These are phyloP conservation scores for Hyperoodon ampullatus DNA, from an alignment of 2,113 vertebrate genomes.

Conservation along the genomic window DNA sequence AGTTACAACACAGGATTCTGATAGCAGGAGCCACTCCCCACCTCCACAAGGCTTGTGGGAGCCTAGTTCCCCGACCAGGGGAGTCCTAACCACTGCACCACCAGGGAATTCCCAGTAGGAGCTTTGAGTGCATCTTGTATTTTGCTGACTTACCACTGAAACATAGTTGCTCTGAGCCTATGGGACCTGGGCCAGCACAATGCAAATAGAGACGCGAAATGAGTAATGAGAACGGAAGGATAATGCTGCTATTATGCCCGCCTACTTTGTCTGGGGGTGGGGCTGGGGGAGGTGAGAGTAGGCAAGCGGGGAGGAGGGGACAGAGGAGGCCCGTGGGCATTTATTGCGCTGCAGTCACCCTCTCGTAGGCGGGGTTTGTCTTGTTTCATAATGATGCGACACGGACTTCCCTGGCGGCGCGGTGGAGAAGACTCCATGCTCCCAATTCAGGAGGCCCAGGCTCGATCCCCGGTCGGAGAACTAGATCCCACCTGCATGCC, in stretches of 20 bases:
- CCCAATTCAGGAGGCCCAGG: no score
- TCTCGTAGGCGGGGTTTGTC: rapidly evolving
- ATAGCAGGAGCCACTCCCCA: not conserved
- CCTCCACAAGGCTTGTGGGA: not conserved
- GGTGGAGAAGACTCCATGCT: no score
- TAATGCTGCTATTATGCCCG: not conserved
- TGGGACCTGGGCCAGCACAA: not conserved
- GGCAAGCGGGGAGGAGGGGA: not conserved
- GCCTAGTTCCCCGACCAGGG: not conserved
- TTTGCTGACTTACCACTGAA: not conserved
- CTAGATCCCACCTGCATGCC: no score
- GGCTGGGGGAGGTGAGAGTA: no score
- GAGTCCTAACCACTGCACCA: not conserved
- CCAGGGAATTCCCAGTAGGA: not conserved
- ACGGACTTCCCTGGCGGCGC: not conserved
- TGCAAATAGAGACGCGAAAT: not conserved
- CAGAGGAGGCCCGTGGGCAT: rapidly evolving
- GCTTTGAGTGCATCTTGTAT: not conserved
- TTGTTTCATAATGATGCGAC: not conserved
- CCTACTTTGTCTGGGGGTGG: not conserved
- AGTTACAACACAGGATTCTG: not conserved
- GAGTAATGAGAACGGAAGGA: not conserved
- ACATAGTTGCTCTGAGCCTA: not conserved
- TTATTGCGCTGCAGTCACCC: not conserved
- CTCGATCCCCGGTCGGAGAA: no score